Conservation (phyloP, 2,113 vertebrate species). For the Mirounga angustirostris region DNA sequence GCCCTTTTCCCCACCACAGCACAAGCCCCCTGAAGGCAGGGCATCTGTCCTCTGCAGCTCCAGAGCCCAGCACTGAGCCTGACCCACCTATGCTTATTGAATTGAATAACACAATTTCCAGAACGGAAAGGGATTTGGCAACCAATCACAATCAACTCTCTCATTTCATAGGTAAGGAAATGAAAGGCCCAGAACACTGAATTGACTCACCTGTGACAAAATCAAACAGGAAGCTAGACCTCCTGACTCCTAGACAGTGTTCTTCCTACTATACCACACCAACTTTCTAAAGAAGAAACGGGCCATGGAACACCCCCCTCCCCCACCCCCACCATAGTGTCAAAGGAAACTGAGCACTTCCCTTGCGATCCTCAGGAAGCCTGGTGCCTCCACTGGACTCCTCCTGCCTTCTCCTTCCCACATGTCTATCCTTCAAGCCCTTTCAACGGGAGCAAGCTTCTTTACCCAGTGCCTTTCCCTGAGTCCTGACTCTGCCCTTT, state of each 20-base stretch:
- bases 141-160: neutral
- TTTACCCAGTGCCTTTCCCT: too few relatives aligned
- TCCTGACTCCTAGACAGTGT: neutral
- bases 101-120: neutral
- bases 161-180: neutral
- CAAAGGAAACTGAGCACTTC: neutral
- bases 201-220: neutral
- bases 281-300: neutral
- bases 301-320: neutral
- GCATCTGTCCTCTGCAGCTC: too few relatives aligned
- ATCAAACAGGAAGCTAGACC: neutral
- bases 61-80: neutral
- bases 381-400: neutral
- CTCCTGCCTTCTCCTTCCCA: neutral
- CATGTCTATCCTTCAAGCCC: too few relatives aligned
- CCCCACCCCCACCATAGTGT: rapidly evolving
- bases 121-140: neutral
- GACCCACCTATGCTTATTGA: neutral
- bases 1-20: rapidly evolving
- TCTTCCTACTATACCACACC: neutral
- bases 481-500: neutral
- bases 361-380: neutral
- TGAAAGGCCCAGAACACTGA: neutral
- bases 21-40: neutral
- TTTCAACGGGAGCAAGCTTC: neutral